These are phyloP conservation scores for Hyperoplus immaculatus DNA, from an alignment of 2,797 vertebrate genomes.

Conservation along the genomic window DNA sequence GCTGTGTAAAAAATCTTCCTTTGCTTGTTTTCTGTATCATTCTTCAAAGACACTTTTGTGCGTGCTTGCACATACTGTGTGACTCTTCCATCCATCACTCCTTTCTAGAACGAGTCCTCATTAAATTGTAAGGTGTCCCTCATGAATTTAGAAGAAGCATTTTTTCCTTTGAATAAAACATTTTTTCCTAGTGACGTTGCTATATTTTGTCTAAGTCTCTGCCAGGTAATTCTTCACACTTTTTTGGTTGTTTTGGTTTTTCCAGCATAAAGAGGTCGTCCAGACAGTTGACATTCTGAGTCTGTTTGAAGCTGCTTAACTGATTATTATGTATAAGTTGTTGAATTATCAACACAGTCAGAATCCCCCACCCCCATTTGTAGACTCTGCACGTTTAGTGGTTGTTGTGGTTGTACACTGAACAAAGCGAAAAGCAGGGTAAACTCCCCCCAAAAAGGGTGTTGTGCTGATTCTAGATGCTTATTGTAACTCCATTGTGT, in stretches of 20 bases:
- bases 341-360: slow-evolving; percentile 26
- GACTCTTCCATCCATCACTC: slow-evolving; percentile 55
- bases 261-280: slow-evolving; percentile 46
- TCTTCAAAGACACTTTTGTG: background rate
- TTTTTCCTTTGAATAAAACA: slow-evolving; percentile 80
- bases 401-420: background rate
- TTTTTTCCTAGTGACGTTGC: slow-evolving; percentile 62
- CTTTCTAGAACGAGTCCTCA: slow-evolving; percentile 59
- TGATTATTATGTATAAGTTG: slow-evolving; percentile 42
- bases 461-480: background rate
- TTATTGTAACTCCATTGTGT: slow-evolving; percentile 8
- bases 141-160: slow-evolving; percentile 69
- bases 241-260: slow-evolving; percentile 26
- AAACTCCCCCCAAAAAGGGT: background rate
- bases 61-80: background rate
- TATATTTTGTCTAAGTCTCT: slow-evolving; percentile 67
- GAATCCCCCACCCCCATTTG: slow-evolving; percentile 5
- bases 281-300: slow-evolving; percentile 43
- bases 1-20: background rate
- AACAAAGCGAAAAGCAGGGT: background rate
- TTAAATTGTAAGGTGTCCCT: slow-evolving; percentile 61
- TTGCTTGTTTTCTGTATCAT: slow-evolving; percentile 9
- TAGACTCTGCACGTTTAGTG: background rate
- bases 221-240: slow-evolving; percentile 65
- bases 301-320: slow-evolving; percentile 49